Base-by-base conservation (phyloP, 1,140 invertebrate genomes). In the Zophobas morio region DNA sequence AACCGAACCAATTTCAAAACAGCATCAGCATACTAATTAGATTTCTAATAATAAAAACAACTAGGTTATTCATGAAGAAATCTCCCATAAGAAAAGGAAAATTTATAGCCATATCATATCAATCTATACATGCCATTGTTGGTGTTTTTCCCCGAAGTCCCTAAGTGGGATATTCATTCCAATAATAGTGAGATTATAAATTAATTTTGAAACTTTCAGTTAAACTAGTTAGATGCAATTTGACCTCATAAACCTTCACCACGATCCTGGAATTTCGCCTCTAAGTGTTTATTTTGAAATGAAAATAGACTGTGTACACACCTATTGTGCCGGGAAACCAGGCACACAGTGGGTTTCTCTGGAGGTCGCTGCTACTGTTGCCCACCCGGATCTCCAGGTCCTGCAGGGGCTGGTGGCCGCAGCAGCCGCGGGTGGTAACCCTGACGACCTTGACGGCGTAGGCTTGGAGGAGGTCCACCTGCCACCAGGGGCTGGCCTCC, bases 321-420 rank as follows among this genome's bases (percentile, higher is more conserved):
- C 94, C 94, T 54, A 96, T 91, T n/a, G 95, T 96, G 70, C 95
- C 95, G 0, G 96, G 95, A 86, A 95, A 96, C 96, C 96, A 98
- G 6, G 96, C 95, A 84, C 96, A 98, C 0, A 98, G 87, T 42
- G 95, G 94, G 88, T 97, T 97, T 54, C 94, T 90, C 84, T 96
- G 94, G 46, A 96, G 86, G 81, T 96, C 94, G 1, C 89, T 90
- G 70, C 94, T 96, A 85, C 95, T 97, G 85, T 97, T 97, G 34
- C 96, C 96, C 2, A 97, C 95, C 46, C 96, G 88, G 76, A 98
- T 96, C 88, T 98, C 96, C 54, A 97, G 88, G 86, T 97, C 96
- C 86, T 96, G 94, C 36, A 97, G 88, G n/a, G 95, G 95, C 83
- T 96, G 94, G 83, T 96, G 94, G 81, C 95, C 93, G 92, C 88